A percentile compares a stretch with the other conserved stretches of the same genome.
These are phyloP conservation scores for Drosophila villosipedis DNA, from an alignment of 2,888 invertebrate genomes.

Conservation along the genomic window DNA sequence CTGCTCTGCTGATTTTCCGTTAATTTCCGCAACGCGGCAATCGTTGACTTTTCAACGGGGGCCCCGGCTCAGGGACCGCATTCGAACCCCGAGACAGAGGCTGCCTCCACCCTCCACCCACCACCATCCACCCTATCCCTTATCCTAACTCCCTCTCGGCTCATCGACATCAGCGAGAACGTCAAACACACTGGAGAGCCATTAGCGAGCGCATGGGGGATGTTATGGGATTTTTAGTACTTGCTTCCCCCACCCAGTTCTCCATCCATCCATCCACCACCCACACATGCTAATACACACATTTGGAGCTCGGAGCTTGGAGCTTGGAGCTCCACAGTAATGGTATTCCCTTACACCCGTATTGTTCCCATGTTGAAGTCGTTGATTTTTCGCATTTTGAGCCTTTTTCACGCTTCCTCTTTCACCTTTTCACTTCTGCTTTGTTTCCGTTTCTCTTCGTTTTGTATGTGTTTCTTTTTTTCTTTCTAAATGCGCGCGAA, in stretches of 20 bases:
- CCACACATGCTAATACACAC: constrained; percentile 59
- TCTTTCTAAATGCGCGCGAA: constrained; percentile 66
- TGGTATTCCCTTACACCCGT: constrained; percentile 17
- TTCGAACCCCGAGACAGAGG: not conserved
- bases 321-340: not conserved
- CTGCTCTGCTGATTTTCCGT: constrained; percentile 75
- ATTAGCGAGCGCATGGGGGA: constrained; percentile 63
- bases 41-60: constrained; percentile 77
- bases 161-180: constrained; percentile 24
- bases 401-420: constrained; percentile 65
- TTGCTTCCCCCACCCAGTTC: not conserved
- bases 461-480: not conserved
- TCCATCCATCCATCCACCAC: constrained; percentile 1
- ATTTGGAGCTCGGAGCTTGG: constrained; percentile 17
- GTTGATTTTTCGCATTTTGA: constrained; percentile 76
- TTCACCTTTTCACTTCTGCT: constrained; percentile 36
- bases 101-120: not conserved
- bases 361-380: constrained; percentile 64
- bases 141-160: not conserved
- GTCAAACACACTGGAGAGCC: constrained; percentile 74
- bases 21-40: constrained; percentile 80
- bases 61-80: constrained; percentile 24
- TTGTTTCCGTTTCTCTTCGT: constrained; percentile 36
- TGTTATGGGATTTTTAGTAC: constrained; percentile 50
- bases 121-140: not conserved